These are phyloP conservation scores for Apocrypta bakeri DNA, from an alignment of 1,140 invertebrate species.

Conservation along the genomic window DNA sequence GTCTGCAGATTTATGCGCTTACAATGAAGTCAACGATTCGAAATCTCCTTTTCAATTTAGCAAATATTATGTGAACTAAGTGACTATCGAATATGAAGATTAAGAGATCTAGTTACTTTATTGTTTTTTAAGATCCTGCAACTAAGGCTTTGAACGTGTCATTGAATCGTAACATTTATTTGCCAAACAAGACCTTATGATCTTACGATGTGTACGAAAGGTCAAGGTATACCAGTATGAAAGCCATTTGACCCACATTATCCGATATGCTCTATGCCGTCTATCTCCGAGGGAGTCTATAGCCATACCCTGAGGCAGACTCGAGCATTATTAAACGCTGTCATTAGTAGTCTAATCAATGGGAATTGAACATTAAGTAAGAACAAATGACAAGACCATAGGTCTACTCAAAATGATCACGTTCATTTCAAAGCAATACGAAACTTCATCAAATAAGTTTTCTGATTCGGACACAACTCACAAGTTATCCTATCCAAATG, in stretches of 20 bases:
- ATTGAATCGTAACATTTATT: too few species aligned
- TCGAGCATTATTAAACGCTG: background rate
- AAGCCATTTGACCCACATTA: background rate
- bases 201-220: background rate
- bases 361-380: background rate
- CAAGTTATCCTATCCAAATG: background rate
- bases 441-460: background rate
- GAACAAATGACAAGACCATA: background rate
- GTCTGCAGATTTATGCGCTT: background rate
- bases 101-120: too few species aligned
- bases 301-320: background rate
- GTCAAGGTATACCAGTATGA: background rate
- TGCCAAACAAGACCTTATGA: background rate
- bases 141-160: too few species aligned
- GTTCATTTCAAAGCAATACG: too few species aligned
- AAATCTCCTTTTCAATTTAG: too few species aligned
- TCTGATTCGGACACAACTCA: background rate
- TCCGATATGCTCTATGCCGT: background rate
- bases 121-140: too few species aligned
- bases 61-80: too few species aligned
- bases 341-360: background rate
- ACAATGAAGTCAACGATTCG: too few species aligned
- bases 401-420: too few species aligned
- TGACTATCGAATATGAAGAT: too few species aligned
- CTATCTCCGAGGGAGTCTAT: background rate